Evolutionary conservation across 2,113 vertebrate genomes (phyloP).

Genomic region (Mohoua ochrocephala): DNA sequence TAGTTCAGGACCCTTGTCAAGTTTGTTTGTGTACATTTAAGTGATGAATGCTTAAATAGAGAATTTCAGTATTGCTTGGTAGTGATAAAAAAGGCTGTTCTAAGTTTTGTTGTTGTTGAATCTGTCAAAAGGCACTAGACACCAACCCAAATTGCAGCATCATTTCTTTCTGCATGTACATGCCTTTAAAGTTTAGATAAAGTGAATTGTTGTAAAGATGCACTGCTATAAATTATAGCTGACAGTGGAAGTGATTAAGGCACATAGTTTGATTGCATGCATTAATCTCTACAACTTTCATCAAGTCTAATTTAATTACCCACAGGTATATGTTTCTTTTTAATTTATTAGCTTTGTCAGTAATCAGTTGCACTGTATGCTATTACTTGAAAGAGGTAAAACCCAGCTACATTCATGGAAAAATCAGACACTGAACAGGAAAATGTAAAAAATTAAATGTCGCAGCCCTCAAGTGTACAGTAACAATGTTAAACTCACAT

Average conservation of each 20-base stretch:
- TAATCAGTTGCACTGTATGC: constrained; percentile 1
- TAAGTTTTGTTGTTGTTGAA: not conserved
- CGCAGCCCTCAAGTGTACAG: not conserved
- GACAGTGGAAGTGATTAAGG: constrained; percentile 65
- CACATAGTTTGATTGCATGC: constrained; percentile 45
- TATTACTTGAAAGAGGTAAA: not conserved
- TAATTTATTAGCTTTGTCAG: constrained; percentile 63
- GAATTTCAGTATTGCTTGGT: not conserved
- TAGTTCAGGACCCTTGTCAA: not conserved
- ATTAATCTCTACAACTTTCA: constrained; percentile 64
- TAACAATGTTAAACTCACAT: not conserved
- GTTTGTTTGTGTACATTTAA: not conserved
- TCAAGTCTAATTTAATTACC: constrained; percentile 62
- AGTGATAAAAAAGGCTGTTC: not conserved
- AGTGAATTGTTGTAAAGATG: constrained; percentile 19
- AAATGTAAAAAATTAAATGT: not conserved
- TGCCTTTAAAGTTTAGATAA: constrained; percentile 24
- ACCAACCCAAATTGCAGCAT: not conserved
- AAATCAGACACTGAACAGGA: not conserved
- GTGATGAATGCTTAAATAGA: not conserved
- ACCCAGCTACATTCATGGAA: not conserved
- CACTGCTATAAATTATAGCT: constrained; percentile 48
- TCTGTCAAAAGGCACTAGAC: not conserved
- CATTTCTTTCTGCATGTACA: not conserved
- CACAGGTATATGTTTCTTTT: constrained; percentile 45